Percentiles rank a stretch among this genome's conserved stretches.
Conservation (phyloP, 2,113 vertebrate species). For the Pseudonaja textilis region DNA sequence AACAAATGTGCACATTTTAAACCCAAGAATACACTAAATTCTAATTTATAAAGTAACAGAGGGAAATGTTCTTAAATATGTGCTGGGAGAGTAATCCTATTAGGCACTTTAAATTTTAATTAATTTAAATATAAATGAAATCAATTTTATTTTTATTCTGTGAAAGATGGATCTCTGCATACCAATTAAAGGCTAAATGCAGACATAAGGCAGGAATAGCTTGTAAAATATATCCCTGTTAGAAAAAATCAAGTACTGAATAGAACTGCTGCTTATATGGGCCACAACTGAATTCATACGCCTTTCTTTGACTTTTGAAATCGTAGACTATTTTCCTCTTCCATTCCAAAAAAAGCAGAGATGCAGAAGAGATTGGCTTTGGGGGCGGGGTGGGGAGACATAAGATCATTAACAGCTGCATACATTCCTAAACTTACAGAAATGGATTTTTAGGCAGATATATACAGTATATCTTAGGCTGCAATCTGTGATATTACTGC, state of each 20-base stretch:
- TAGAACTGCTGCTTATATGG: not conserved
- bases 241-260: not conserved
- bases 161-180: not conserved
- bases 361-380: constrained; percentile 67
- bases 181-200: not conserved
- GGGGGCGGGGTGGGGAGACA: constrained; percentile 37
- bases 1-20: no score
- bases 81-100: not conserved
- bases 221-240: not conserved
- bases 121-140: not conserved
- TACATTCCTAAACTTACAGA: constrained; percentile 45
- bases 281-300: not conserved
- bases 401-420: constrained; percentile 59
- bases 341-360: constrained; percentile 54
- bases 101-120: not conserved
- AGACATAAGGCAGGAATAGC: not conserved
- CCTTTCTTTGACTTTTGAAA: not conserved
- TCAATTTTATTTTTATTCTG: not conserved
- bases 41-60: not conserved
- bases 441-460: not conserved
- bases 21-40: not conserved
- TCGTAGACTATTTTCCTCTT: constrained; percentile 24
- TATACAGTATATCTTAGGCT: not conserved
- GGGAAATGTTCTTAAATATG: not conserved
- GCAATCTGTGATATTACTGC: not conserved